Evolutionary conservation across 2,797 vertebrate species (phyloP).

Genomic region (Benthosema pterotum): DNA sequence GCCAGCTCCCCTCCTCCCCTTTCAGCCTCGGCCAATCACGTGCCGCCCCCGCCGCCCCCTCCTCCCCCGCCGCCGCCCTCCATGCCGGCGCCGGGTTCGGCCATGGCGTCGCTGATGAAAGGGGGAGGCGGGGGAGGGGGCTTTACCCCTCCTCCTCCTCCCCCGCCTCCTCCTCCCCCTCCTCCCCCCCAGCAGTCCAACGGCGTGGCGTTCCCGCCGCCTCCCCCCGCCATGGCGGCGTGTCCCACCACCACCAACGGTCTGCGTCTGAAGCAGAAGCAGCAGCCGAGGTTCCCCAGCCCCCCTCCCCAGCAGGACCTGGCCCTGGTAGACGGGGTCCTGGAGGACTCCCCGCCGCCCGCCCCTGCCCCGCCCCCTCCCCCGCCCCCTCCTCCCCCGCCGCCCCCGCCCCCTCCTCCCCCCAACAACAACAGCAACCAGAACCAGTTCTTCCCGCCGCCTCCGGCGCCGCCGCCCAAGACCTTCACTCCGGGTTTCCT

Average conservation of each 20-base stretch:
- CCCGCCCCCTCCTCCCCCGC: conserved; percentile 56
- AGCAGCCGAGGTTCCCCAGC: conserved; percentile 83
- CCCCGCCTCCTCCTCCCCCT: conserved; percentile 51
- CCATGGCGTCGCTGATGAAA: conserved; percentile 89
- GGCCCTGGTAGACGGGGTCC: no score
- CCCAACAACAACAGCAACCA: conserved; percentile 64
- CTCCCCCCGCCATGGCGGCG: conserved; percentile 42
- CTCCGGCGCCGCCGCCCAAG: conserved; percentile 79
- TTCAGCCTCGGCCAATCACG: conserved; percentile 77
- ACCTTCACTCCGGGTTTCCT: conserved; percentile 77
- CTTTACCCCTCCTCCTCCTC: conserved; percentile 48
- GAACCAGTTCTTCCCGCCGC: conserved; percentile 68
- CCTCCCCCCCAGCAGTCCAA: conserved; percentile 29
- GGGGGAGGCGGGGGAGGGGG: no score
- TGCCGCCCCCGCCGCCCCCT: conserved; percentile 72
- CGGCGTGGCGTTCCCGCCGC: conserved; percentile 47
- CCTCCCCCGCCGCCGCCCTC: conserved; percentile 80
- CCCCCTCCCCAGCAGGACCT: conserved; percentile 71
- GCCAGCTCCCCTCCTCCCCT: conserved; percentile 64
- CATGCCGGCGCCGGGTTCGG: conserved; percentile 85
- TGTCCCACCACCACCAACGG: conserved; percentile 21
- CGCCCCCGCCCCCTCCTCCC: conserved; percentile 60
- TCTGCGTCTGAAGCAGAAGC: conserved; percentile 59
- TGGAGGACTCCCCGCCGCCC: conserved; percentile 66
- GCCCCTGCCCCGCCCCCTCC: conserved; percentile 67